These are phyloP conservation scores for Notothenia coriiceps DNA, from an alignment of 2,113 vertebrate species.

Conservation along the genomic window DNA sequence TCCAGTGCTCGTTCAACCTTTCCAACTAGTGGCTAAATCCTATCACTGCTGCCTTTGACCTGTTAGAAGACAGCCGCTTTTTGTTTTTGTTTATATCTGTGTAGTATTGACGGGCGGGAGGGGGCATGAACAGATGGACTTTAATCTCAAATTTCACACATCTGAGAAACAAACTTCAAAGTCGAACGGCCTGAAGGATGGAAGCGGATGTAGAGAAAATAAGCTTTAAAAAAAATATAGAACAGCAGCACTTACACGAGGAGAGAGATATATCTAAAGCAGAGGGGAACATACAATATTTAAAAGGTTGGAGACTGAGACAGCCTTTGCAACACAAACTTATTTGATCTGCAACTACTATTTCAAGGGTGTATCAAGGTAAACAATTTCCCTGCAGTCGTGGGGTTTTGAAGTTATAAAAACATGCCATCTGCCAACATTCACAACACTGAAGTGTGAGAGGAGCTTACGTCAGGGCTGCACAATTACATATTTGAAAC, in stretches of 20 bases:
- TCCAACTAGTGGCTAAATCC: conserved; percentile 1
- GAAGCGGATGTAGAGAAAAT: neutral
- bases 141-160: conserved; percentile 68
- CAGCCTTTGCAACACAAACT: conserved; percentile 55
- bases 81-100: conserved; percentile 50
- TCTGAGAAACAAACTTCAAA: conserved; percentile 63
- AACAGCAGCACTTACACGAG: conserved; percentile 70
- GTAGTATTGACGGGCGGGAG: conserved; percentile 15
- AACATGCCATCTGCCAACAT: conserved; percentile 62
- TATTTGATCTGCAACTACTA: conserved; percentile 73
- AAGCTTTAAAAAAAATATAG: conserved; percentile 56
- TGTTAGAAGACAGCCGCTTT: conserved; percentile 2
- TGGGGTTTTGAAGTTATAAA: conserved; percentile 60
- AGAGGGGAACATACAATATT: conserved; percentile 73
- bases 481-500: neutral
- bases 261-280: conserved; percentile 57
- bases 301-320: conserved; percentile 62
- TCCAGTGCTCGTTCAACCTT: neutral
- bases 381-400: conserved; percentile 65
- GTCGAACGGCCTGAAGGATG: conserved; percentile 63
- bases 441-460: conserved; percentile 34
- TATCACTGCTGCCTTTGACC: conserved; percentile 14
- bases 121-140: conserved; percentile 59
- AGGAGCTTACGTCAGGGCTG: neutral
- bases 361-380: conserved; percentile 76